phyloP scores from a whole-genome alignment of 2,888 invertebrate species.

The Hecatera dysodea region DNA sequence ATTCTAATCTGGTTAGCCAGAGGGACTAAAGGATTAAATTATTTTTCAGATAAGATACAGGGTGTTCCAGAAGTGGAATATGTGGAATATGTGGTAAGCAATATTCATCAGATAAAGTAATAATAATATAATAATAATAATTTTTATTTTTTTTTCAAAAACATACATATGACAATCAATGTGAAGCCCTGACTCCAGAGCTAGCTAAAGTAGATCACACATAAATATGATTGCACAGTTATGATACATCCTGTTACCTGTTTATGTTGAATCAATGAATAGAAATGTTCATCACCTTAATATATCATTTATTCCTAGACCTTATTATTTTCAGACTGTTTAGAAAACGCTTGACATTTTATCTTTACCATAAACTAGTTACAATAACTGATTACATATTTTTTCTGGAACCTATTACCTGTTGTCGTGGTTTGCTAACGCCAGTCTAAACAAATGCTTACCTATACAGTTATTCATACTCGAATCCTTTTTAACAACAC shows the following conservation, averaged over 20 bases:
- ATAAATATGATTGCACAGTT: no score
- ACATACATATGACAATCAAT: no score
- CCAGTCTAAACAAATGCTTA: constrained; percentile 15
- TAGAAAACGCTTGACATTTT: background rate
- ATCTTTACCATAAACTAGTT: background rate
- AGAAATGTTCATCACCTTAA: background rate
- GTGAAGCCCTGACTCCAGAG: no score
- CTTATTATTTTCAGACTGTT: background rate
- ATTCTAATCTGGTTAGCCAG: constrained; percentile 19
- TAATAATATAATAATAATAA: no score
- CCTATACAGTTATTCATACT: constrained; percentile 17
- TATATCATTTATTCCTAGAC: background rate
- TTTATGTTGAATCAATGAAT: background rate
- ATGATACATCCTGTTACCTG: no score
- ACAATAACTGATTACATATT: no score
- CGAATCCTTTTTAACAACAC: constrained; percentile 25
- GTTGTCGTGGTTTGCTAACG: background rate
- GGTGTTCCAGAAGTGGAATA: no score
- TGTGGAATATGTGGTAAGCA: no score
- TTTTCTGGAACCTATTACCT: no score
- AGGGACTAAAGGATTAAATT: constrained; percentile 19
- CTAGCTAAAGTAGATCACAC: no score
- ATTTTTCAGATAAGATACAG: background rate
- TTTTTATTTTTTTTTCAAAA: no score
- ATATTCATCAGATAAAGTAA: no score